Evolutionary conservation across 2,888 invertebrate genomes (phyloP).

Genomic region (Nesidiocoris tenuis): DNA sequence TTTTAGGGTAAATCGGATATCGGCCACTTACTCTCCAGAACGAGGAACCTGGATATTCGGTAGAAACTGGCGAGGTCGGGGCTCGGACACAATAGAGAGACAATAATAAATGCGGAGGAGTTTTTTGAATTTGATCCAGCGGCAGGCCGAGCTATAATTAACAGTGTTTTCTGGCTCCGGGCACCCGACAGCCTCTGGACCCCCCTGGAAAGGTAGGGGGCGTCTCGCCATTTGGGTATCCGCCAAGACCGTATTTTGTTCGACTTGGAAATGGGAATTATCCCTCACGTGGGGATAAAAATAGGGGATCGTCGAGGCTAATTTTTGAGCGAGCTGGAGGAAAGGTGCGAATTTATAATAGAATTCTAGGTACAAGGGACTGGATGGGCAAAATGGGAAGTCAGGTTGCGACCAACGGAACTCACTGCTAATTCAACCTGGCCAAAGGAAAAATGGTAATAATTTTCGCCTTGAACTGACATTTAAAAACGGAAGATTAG

Average conservation of each 20-base stretch:
- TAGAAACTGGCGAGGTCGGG: slow-evolving; percentile 8
- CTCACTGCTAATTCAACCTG: too few species aligned
- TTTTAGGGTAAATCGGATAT: too few species aligned
- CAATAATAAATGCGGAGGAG: slow-evolving; percentile 39
- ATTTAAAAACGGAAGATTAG: too few species aligned
- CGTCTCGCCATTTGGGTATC: neutral
- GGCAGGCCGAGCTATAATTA: slow-evolving; percentile 35
- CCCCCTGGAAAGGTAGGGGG: slow-evolving; percentile 25
- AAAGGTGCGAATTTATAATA: too few species aligned
- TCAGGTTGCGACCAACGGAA: too few species aligned
- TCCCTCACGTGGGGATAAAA: neutral
- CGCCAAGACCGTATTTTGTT: neutral
- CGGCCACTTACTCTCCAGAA: slow-evolving; percentile 25
- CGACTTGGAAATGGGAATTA: neutral
- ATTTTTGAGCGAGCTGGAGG: too few species aligned
- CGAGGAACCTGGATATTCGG: neutral
- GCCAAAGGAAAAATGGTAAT: too few species aligned
- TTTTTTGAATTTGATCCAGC: slow-evolving; percentile 45
- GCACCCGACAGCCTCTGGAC: neutral
- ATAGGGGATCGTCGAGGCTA: too few species aligned
- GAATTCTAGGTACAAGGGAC: too few species aligned
- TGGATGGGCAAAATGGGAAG: too few species aligned
- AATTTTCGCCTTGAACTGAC: too few species aligned
- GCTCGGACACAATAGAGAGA: slow-evolving; percentile 36
- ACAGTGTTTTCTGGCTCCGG: slow-evolving; percentile 5